Base-by-base conservation (phyloP, 1,140 invertebrate genomes). In the Magallana angulata region DNA sequence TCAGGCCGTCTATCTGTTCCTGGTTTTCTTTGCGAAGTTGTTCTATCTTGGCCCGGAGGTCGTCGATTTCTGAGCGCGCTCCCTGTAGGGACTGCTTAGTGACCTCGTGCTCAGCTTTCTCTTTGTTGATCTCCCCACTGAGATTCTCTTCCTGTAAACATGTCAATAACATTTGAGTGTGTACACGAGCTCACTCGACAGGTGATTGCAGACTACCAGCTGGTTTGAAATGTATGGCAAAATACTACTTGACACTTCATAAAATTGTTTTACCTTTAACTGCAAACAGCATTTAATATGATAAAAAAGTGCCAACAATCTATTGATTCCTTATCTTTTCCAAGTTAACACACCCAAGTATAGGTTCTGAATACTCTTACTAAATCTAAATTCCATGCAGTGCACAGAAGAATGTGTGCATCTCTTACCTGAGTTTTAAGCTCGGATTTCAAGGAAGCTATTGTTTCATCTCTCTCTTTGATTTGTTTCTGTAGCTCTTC, bases 401-500 rank as follows among this genome's bases (percentile, higher is more conserved):
- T 48, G 36, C 36, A 48, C 36, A 4, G 36, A 48, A 48, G 36
- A 48, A 48, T 48, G 36, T 48, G 36, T 48, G 36, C 36, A 48
- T 48, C 68, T 36, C 58, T 56, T 58, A 92, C 91, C 91, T 91
- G 86, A 59, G 30, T 87, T 86, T 87, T 82, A 12, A 92, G 36
- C n/a, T 90, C 80, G 2, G 82, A 82, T 83, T 85, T 76, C 36
- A 92, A 24, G 12, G 60, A 71, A 57, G 48, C 16, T 8, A 90
- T 88, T 59, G 60, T 87, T 60, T 81, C 30, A 64, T 92, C 89
- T 84, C 90, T 89, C 18, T 88, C 71, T 30, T n/a, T 36, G 58
- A 92, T 83, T 62, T 91, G 85, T 57, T 57, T 57, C 30, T 86
- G 87, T 62, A 92, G 71, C 57, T 90, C 86, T 59, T 92, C 90